Percentiles rank a stretch among this genome's conserved stretches.
phyloP scores from a whole-genome alignment of 2,113 vertebrate genomes.

The Salminus brasiliensis region DNA sequence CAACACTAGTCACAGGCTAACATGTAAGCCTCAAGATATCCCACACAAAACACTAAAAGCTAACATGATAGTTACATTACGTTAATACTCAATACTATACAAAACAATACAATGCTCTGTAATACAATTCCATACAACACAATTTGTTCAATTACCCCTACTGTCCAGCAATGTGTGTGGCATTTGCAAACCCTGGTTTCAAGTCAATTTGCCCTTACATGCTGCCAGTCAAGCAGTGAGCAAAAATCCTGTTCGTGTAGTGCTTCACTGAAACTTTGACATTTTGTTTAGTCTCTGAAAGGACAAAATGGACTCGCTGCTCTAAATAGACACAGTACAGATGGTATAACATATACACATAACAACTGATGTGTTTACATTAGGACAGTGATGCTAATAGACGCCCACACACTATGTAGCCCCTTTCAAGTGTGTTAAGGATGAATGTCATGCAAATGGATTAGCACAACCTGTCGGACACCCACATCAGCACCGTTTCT shows the following conservation, averaged over 20 bases:
- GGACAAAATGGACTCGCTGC: conserved; percentile 36
- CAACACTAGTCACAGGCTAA: no score
- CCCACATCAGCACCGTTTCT: conserved; percentile 54
- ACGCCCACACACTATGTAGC: conserved; percentile 49
- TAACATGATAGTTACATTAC: no score
- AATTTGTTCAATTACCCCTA: no score
- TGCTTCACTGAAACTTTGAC: conserved; percentile 10
- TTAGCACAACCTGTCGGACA: conserved; percentile 53
- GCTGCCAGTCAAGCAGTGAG: background rate
- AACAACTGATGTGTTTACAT: conserved; percentile 46
- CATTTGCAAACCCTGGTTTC: no score
- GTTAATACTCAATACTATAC: no score
- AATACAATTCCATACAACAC: no score
- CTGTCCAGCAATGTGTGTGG: no score
- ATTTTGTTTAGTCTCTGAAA: conserved; percentile 54
- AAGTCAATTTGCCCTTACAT: background rate
- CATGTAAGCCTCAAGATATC: no score
- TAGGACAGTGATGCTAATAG: conserved; percentile 30
- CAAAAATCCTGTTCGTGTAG: conserved; percentile 1
- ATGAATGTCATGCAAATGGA: conserved; percentile 25
- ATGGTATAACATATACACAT: conserved; percentile 43
- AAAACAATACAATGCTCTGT: no score
- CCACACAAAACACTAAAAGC: no score
- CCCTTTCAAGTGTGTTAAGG: conserved; percentile 38
- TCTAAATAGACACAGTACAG: conserved; percentile 53